Conservation (phyloP, 2,113 vertebrate genomes). For the Labeo rohita region DNA sequence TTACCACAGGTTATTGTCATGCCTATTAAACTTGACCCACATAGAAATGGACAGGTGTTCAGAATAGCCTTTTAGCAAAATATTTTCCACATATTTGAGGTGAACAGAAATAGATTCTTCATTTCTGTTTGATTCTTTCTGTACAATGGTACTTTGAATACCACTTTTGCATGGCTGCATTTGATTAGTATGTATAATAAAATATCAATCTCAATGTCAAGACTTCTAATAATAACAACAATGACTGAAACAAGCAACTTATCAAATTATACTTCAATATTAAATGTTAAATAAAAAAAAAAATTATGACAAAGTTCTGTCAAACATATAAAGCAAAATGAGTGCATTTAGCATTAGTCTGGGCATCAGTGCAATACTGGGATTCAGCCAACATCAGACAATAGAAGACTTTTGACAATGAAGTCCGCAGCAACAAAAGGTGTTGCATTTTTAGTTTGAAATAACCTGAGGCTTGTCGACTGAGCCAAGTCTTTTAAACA, state of each 20-base stretch:
- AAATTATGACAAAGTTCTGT: not conserved
- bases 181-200: not conserved
- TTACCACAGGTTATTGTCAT: not conserved
- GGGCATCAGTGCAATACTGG: not conserved
- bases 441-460: constrained; percentile 11
- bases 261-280: not conserved
- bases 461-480: not conserved
- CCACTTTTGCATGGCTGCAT: not conserved
- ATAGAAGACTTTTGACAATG: not conserved
- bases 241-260: not conserved
- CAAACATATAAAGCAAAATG: not conserved
- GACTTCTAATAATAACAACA: not conserved
- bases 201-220: not conserved
- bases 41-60: not conserved
- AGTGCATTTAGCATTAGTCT: not conserved
- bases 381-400: not conserved
- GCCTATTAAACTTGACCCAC: not conserved
- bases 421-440: not conserved
- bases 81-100: not conserved
- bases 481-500: not conserved
- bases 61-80: not conserved
- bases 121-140: not conserved
- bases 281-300: not conserved
- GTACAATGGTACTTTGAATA: not conserved
- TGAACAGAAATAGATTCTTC: not conserved